Evolutionary conservation across 2,113 vertebrate species (phyloP).

Genomic region (Mustela lutreola): DNA sequence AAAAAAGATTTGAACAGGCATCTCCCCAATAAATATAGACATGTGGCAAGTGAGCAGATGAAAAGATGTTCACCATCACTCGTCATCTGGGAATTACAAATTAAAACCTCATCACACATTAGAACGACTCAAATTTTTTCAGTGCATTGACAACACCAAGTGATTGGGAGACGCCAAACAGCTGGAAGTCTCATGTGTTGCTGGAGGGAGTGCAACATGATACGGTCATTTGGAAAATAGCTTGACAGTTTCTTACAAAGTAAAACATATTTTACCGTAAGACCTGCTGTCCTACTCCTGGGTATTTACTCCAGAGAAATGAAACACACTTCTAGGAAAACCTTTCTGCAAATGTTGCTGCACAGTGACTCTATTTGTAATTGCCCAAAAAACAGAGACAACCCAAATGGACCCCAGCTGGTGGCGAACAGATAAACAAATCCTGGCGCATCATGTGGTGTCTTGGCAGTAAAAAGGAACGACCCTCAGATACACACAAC

Average conservation of each 20-base stretch:
- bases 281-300: neutral
- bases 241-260: neutral
- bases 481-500: accelerated
- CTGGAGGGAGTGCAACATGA: neutral
- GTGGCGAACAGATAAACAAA: neutral
- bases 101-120: neutral
- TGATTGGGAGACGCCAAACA: neutral
- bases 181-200: neutral
- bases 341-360: neutral
- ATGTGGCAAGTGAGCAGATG: neutral
- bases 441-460: no score
- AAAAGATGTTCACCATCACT: neutral
- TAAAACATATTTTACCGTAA: neutral
- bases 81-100: neutral
- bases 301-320: neutral
- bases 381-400: neutral
- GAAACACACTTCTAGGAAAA: neutral
- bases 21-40: neutral
- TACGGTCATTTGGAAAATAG: neutral
- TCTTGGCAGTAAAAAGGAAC: neutral
- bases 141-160: accelerated
- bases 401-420: neutral
- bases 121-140: neutral
- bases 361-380: neutral
- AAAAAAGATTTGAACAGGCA: neutral